Percentiles rank a stretch among this genome's conserved stretches.
phyloP scores from a whole-genome alignment of 2,797 vertebrate species.

The Sebastes miniatus region DNA sequence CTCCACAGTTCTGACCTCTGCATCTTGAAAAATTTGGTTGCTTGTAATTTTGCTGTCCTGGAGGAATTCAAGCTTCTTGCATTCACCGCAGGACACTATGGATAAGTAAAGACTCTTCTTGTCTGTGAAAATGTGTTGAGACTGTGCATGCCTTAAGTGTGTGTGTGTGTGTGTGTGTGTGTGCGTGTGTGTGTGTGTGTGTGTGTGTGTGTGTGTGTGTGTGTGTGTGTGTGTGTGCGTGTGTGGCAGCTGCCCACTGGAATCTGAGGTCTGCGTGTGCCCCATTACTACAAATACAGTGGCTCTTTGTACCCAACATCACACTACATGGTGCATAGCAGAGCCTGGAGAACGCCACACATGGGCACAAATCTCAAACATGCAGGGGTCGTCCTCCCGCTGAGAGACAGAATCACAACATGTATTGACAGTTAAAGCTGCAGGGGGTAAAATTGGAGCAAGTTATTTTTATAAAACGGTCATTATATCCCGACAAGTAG shows the following conservation, averaged over 20 bases:
- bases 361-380: constrained; percentile 41
- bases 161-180: constrained; percentile 3
- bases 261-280: constrained; percentile 52
- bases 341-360: constrained; percentile 34
- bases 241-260: constrained; percentile 63
- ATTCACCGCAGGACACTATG: constrained; percentile 26
- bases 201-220: constrained; percentile 11
- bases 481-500: too few species aligned
- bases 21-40: background rate
- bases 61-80: constrained; percentile 9
- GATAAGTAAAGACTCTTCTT: constrained; percentile 5
- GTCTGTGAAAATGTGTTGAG: constrained; percentile 34
- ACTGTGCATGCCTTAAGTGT: constrained; percentile 28
- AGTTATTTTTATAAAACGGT: too few species aligned
- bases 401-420: constrained; percentile 6
- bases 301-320: constrained; percentile 52
- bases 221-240: constrained; percentile 1
- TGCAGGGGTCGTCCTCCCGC: background rate
- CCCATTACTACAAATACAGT: constrained; percentile 54
- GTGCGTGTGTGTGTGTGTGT: constrained; percentile 6
- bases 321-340: constrained; percentile 28
- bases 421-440: background rate
- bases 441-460: too few species aligned
- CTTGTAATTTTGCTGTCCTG: background rate
- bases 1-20: background rate